phyloP scores from a whole-genome alignment of 1,140 invertebrate genomes.

The Drosophila pseudoobscura region DNA sequence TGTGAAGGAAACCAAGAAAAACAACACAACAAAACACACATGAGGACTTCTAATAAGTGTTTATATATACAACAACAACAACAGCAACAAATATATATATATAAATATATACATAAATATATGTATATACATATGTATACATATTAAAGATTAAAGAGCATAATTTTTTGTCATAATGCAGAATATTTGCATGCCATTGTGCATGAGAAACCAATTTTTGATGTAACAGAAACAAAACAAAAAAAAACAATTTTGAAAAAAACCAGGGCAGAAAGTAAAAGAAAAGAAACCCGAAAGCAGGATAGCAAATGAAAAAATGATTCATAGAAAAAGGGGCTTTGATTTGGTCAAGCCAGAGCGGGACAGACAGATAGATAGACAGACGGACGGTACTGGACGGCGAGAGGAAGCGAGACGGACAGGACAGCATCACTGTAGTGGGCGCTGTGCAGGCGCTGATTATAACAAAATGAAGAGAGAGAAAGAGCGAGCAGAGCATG shows the following conservation, averaged over 20 bases:
- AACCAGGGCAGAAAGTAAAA: constrained; percentile 11
- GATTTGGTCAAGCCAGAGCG: not conserved
- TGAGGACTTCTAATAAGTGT: constrained; percentile 75
- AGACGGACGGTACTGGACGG: too few relatives aligned
- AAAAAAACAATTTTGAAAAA: constrained; percentile 21
- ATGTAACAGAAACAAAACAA: constrained; percentile 59
- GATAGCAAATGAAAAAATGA: constrained; percentile 8
- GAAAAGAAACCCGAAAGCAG: constrained; percentile 9
- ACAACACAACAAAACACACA: constrained; percentile 55
- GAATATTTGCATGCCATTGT: constrained; percentile 56
- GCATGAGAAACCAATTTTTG: constrained; percentile 67
- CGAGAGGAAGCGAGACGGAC: too few relatives aligned
- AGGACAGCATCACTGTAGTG: too few relatives aligned
- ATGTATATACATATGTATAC: constrained; percentile 10
- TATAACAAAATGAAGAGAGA: not conserved
- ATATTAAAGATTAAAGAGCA: constrained; percentile 49
- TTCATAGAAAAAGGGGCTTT: constrained; percentile 4
- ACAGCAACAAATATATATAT: constrained; percentile 25
- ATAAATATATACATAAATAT: constrained; percentile 41
- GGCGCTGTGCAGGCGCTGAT: too few relatives aligned
- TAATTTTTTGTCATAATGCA: constrained; percentile 77
- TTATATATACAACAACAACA: constrained; percentile 60
- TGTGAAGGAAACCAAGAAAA: constrained; percentile 1
- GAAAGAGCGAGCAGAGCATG: not conserved
- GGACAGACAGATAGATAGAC: not conserved